phyloP scores from a whole-genome alignment of 2,797 vertebrate genomes.

The Trichosurus vulpecula region DNA sequence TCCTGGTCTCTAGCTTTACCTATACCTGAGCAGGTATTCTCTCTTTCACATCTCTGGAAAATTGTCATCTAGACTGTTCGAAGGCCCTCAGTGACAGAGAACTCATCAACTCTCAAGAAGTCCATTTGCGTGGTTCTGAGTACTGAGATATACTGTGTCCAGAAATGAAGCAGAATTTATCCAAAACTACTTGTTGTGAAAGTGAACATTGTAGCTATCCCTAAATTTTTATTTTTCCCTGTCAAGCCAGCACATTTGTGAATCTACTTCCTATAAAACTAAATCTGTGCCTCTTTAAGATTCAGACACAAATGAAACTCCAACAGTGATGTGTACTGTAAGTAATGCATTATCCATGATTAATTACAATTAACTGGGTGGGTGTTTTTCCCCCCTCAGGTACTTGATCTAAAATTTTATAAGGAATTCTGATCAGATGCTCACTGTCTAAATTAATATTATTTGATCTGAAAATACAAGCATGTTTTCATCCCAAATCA shows the following conservation, averaged over 20 bases:
- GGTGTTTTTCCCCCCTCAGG: conserved; percentile 43
- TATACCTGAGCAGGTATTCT: background rate
- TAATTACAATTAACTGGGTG: conserved; percentile 36
- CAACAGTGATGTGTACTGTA: background rate
- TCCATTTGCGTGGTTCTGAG: background rate
- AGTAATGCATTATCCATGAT: conserved; percentile 43
- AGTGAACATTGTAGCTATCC: background rate
- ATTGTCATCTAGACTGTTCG: background rate
- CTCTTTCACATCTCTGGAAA: background rate
- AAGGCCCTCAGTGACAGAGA: background rate
- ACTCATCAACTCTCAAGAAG: background rate
- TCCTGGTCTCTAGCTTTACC: background rate
- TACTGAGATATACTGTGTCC: fast-evolving
- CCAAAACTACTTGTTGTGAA: fast-evolving
- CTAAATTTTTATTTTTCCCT: background rate
- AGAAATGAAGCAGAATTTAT: background rate
- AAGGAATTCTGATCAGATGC: conserved; percentile 57
- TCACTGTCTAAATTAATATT: conserved; percentile 54
- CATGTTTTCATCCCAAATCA: conserved; percentile 44
- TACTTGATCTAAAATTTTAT: conserved; percentile 58
- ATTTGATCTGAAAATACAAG: conserved; percentile 49
- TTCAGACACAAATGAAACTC: background rate
- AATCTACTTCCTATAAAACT: fast-evolving
- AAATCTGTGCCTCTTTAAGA: background rate
- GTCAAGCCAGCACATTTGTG: background rate